phyloP scores from a whole-genome alignment of 2,888 invertebrate genomes.

The Cosmopolites sordidus region DNA sequence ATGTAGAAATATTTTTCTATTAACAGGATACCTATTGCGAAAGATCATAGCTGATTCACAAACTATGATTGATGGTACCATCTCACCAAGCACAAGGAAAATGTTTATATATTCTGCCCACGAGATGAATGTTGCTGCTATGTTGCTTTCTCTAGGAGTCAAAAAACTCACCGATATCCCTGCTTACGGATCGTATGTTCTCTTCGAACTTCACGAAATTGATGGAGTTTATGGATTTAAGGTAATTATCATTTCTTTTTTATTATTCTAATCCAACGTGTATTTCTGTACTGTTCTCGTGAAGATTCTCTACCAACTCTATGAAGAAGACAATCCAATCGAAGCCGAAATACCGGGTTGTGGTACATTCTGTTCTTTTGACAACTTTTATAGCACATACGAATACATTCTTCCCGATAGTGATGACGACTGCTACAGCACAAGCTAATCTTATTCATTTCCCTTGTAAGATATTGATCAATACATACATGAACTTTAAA shows the following conservation, averaged over 20 bases:
- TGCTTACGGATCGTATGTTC: conserved; percentile 37
- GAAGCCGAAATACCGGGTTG: conserved; percentile 37
- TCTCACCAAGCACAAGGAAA: conserved; percentile 32
- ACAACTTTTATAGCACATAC: conserved; percentile 35
- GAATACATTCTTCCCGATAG: conserved; percentile 36
- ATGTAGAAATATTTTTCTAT: no score
- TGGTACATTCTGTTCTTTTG: conserved; percentile 38
- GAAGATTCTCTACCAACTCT: conserved; percentile 30
- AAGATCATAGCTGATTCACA: conserved; percentile 38
- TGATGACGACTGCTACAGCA: conserved; percentile 33
- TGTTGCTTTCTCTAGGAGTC: conserved; percentile 34
- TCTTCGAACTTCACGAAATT: conserved; percentile 37
- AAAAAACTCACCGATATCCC: conserved; percentile 35
- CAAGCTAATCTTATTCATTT: no score
- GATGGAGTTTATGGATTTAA: conserved; percentile 28
- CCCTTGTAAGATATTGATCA: no score
- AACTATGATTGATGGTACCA: conserved; percentile 31
- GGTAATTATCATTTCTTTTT: conserved; percentile 19
- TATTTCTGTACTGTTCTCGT: no score
- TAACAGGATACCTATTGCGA: conserved; percentile 40
- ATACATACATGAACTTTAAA: no score
- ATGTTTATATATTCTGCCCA: conserved; percentile 42
- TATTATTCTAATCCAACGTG: not conserved
- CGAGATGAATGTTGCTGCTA: conserved; percentile 39
- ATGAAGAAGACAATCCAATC: conserved; percentile 27